These are phyloP conservation scores for Junonia oenone DNA, from an alignment of 2,888 invertebrate genomes.

Conservation along the genomic window DNA sequence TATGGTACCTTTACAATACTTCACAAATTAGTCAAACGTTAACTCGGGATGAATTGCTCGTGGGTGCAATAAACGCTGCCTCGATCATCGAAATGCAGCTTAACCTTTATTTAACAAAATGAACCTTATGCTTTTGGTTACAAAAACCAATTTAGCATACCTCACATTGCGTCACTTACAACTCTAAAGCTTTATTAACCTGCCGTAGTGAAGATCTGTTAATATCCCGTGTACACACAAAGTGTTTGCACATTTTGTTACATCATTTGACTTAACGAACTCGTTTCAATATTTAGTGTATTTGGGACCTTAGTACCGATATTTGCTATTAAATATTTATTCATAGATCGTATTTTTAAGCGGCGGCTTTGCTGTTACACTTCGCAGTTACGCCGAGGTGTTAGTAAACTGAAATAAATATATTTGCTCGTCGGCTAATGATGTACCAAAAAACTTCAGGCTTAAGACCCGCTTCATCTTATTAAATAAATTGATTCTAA, in stretches of 20 bases:
- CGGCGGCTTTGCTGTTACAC: constrained; percentile 53
- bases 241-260: constrained; percentile 69
- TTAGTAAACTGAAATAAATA: constrained; percentile 39
- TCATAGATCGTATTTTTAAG: constrained; percentile 61
- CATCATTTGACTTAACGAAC: constrained; percentile 70
- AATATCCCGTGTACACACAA: constrained; percentile 67
- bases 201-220: constrained; percentile 63
- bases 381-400: constrained; percentile 60
- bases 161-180: constrained; percentile 20
- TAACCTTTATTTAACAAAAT: constrained; percentile 31
- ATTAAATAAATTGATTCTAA: not conserved
- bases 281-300: constrained; percentile 71
- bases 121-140: constrained; percentile 3
- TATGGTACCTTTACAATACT: constrained; percentile 63
- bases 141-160: constrained; percentile 15
- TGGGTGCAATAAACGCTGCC: constrained; percentile 74
- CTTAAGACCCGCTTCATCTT: not conserved
- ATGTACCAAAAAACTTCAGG: constrained; percentile 10
- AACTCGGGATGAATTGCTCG: constrained; percentile 65
- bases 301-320: constrained; percentile 65
- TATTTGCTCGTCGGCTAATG: constrained; percentile 29
- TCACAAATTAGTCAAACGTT: constrained; percentile 78
- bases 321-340: constrained; percentile 72
- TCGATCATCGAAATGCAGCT: constrained; percentile 63
- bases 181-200: constrained; percentile 30